These are phyloP conservation scores for Agrochola macilenta DNA, from an alignment of 2,888 invertebrate genomes.

Conservation along the genomic window DNA sequence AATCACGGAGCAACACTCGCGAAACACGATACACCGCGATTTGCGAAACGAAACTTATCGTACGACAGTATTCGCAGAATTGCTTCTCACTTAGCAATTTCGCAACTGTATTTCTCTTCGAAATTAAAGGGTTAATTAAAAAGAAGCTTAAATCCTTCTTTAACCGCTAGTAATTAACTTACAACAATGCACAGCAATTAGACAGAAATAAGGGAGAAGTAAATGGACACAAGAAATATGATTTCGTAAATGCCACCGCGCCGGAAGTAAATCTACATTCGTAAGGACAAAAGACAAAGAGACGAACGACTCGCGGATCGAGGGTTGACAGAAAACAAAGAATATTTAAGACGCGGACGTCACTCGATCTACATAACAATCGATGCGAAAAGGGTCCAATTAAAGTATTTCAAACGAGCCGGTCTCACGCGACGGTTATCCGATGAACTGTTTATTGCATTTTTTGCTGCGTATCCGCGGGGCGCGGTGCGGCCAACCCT, in stretches of 20 bases:
- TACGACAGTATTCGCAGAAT: conserved; percentile 33
- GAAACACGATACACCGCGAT: conserved; percentile 53
- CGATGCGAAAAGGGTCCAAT: conserved; percentile 68
- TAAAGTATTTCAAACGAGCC: conserved; percentile 65
- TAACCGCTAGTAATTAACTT: conserved; percentile 19
- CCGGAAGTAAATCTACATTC: conserved; percentile 58
- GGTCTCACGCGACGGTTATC: conserved; percentile 72
- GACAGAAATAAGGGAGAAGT: conserved; percentile 6
- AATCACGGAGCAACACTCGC: conserved; percentile 65
- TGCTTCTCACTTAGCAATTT: conserved; percentile 31
- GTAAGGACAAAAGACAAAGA: conserved; percentile 49
- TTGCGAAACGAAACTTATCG: conserved; percentile 61
- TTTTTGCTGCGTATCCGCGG: conserved; percentile 70
- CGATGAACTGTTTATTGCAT: conserved; percentile 63
- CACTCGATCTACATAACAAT: conserved; percentile 64
- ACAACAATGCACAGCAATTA: conserved; percentile 36
- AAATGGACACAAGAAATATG: conserved; percentile 47
- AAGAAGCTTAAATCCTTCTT: conserved; percentile 11
- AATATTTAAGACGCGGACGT: conserved; percentile 47
- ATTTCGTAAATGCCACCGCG: conserved; percentile 39
- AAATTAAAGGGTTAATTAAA: conserved; percentile 28
- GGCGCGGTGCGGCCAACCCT: conserved; percentile 71
- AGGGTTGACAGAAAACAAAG: conserved; percentile 55
- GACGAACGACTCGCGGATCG: conserved; percentile 25
- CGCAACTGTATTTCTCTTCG: conserved; percentile 18